phyloP scores from a whole-genome alignment of 2,888 invertebrate genomes.

The Chrysolina americana region DNA sequence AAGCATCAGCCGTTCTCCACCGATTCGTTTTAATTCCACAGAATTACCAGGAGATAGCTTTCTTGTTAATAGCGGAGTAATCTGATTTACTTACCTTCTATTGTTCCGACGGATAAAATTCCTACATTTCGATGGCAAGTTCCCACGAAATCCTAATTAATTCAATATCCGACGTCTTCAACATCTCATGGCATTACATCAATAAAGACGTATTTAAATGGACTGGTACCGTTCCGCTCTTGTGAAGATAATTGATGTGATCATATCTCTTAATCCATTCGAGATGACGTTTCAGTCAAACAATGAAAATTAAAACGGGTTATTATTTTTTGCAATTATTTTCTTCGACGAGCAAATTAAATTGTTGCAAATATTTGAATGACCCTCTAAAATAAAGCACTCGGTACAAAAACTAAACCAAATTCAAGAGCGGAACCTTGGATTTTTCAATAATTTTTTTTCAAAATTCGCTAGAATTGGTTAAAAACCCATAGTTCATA shows the following conservation, averaged over 20 bases:
- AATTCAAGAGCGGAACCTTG: too few relatives aligned
- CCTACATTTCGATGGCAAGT: neutral
- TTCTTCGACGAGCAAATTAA: too few relatives aligned
- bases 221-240: neutral
- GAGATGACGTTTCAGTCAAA: constrained; percentile 1
- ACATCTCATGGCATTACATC: neutral
- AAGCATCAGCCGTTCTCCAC: neutral
- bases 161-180: neutral
- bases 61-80: neutral
- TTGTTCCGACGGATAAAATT: neutral
- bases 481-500: too few relatives aligned
- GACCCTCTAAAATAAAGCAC: too few relatives aligned
- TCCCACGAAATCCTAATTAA: constrained; percentile 19
- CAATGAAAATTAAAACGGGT: neutral
- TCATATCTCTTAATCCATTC: neutral
- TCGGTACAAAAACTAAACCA: too few relatives aligned
- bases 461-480: too few relatives aligned
- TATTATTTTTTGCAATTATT: too few relatives aligned
- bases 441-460: too few relatives aligned
- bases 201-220: neutral
- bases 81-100: neutral
- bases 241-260: neutral
- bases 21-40: neutral
- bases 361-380: too few relatives aligned
- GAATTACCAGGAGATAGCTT: neutral